A percentile compares a stretch with the other conserved stretches of the same genome.
phyloP scores from a whole-genome alignment of 1,140 invertebrate genomes.

The Chrysoperla carnea region DNA sequence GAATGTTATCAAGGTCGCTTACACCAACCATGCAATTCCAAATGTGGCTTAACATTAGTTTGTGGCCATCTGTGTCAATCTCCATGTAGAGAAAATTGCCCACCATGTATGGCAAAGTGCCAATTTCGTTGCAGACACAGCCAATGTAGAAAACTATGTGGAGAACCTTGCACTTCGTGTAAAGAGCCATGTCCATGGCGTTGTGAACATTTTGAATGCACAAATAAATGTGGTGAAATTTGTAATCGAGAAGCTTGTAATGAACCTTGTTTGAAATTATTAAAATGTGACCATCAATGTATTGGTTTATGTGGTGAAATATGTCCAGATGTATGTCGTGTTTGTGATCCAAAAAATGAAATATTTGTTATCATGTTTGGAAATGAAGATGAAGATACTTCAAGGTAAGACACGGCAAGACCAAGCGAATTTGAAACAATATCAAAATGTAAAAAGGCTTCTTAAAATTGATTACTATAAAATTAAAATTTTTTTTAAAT shows the following conservation, averaged over 20 bases:
- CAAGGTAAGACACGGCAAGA: too few relatives aligned
- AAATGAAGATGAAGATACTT: conserved; percentile 32
- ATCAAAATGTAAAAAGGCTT: too few relatives aligned
- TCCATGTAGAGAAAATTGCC: conserved; percentile 37
- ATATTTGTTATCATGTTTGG: conserved; percentile 31
- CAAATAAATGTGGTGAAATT: conserved; percentile 29
- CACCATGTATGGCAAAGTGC: conserved; percentile 38
- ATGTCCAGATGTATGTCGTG: conserved; percentile 30
- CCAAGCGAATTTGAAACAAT: too few relatives aligned
- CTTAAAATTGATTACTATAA: neutral
- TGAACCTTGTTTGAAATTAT: conserved; percentile 24
- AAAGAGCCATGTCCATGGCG: conserved; percentile 24
- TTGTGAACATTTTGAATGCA: conserved; percentile 36
- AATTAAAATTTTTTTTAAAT: conserved; percentile 19
- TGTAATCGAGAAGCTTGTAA: conserved; percentile 32
- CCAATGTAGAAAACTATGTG: conserved; percentile 34
- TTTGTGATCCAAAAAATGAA: conserved; percentile 28
- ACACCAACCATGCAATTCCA: conserved; percentile 36
- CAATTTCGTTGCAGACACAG: conserved; percentile 35
- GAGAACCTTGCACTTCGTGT: conserved; percentile 37
- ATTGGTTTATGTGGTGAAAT: conserved; percentile 50
- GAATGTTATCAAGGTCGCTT: conserved; percentile 38
- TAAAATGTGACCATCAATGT: conserved; percentile 39
- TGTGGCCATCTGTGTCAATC: conserved; percentile 47
- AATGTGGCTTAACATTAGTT: conserved; percentile 35